Evolutionary conservation across 64 coral and sea anemone species (phyloP).

Genomic region (Acropora yongei): DNA sequence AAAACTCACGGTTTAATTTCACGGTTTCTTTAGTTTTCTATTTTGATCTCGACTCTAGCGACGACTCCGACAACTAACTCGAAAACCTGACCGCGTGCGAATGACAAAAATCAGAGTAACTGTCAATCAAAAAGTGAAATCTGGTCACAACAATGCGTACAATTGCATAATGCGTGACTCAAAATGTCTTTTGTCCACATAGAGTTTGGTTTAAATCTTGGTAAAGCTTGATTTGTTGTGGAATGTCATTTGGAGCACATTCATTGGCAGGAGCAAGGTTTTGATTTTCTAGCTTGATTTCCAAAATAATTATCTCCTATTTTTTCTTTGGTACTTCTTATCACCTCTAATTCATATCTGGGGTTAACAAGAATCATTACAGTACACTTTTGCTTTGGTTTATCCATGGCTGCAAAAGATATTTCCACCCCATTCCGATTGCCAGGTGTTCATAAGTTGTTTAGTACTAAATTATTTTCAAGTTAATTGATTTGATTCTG

Average conservation of each 20-base stretch:
- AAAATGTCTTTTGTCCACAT: background rate
- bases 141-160: no score
- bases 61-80: no score
- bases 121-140: no score
- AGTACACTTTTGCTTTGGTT: slow-evolving; percentile 36
- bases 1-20: no score
- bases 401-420: slow-evolving; percentile 46
- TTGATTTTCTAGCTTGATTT: background rate
- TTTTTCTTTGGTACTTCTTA: slow-evolving; percentile 19
- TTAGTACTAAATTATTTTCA: background rate
- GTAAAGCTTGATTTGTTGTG: slow-evolving; percentile 24
- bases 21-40: no score
- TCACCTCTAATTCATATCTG: background rate
- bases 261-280: slow-evolving; percentile 2
- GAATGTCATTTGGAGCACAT: slow-evolving; percentile 28
- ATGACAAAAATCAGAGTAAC: no score
- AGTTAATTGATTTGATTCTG: no score
- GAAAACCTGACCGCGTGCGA: no score
- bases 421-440: slow-evolving; percentile 30
- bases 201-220: slow-evolving; percentile 20
- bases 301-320: slow-evolving; percentile 25
- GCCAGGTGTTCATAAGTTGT: slow-evolving; percentile 10
- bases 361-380: slow-evolving; percentile 41
- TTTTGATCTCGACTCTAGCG: no score
- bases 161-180: no score